Base-by-base conservation (phyloP, 2,888 invertebrate genomes). In the Cotesia congregata region DNA sequence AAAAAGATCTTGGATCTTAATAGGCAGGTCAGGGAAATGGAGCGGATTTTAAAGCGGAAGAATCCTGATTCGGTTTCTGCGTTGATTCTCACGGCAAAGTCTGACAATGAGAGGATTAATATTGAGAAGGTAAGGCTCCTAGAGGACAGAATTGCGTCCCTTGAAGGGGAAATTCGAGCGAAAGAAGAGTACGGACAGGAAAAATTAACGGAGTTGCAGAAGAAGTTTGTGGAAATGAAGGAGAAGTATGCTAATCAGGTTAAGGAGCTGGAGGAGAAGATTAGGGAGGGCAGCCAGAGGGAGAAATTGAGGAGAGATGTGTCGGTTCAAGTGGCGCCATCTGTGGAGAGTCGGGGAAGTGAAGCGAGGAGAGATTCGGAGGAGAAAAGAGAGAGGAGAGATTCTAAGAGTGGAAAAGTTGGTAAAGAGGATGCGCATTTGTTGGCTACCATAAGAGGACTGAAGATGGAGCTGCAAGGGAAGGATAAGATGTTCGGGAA, bases 61-160 rank as follows among this genome's bases (percentile, higher is more conserved):
- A 95, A 95, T 90, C 95, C 95, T 0, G 95, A 95, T 90, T 95
- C 95, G 0, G 95, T 95, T 0, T 95, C 95, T 0, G 95, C 95
- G 4, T 89, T 95, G 70, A 94, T 95, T 84, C 74, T 89, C 5
- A 86, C 89, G 0, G 87, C 88, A 1, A 89, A 88, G 67, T 86
- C 88, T 0, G 88, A 88, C 65, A 85, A 87, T 50, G 88, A 89
- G 2, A 86, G 83, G 38, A 82, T 86, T 1, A 84, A 85, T 61
- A 69, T 80, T 3, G 89, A 89, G 59, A 89, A 88, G 69, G 82
- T 88, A 72, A 93, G 92, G 83, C 88, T 94, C 30, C 86, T 95
- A 76, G 95, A 95, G 90, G 94, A 94, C 83, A 92, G 95, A 73
- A 94, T 95, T 65, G 90, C 92, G 9, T 91, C 92, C 75, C 88